Base-by-base conservation (phyloP, 2,888 invertebrate genomes). In the Villa cingulata region DNA sequence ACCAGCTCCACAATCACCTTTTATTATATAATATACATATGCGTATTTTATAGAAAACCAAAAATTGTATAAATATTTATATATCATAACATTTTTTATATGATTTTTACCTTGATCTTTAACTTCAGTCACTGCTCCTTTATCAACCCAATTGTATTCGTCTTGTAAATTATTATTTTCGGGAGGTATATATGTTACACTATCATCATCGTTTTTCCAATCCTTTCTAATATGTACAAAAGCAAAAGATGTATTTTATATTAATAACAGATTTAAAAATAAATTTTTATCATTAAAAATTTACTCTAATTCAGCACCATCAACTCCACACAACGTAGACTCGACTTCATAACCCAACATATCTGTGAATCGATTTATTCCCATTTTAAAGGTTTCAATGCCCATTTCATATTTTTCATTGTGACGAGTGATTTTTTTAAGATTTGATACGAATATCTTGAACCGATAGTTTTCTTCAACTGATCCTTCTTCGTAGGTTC, bases 101-200 rank as follows among this genome's bases (percentile, higher is more conserved):
- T 37, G 6, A 14, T 17, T 29, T n/a, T 2, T 41, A 44, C 44
- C 44, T 44, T 44, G 44, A 27, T 19, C 16, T 37, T 37, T 44
- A 5, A 37, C 37, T 12, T 18, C n/a, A 15, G 38, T 37, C 9
- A 37, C 37, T 12, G 44, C 37, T 9, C 44, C 44, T 18, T 15
- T 23, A 23, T 44, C 19, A 15, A 10, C 17, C 37, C 38, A 44
- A 20, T 44, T 34, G 14, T 37, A 3, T 14, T 44, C 5, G 16
- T 27, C 17, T 16, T 37, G 44, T 3, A 37, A 2, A 16, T 37
- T 2, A 12, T 1, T 12, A 7, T 23, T 6, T 23, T 23, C 23
- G 4, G 23, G 5, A 6, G 23, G 23, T 4, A 23, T 23, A 7
- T 23, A 23, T 6, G 4, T 23, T 23, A 23, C 23, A 4, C 4